These are phyloP conservation scores for Spicauda simplicius DNA, from an alignment of 2,888 invertebrate species.

Conservation along the genomic window DNA sequence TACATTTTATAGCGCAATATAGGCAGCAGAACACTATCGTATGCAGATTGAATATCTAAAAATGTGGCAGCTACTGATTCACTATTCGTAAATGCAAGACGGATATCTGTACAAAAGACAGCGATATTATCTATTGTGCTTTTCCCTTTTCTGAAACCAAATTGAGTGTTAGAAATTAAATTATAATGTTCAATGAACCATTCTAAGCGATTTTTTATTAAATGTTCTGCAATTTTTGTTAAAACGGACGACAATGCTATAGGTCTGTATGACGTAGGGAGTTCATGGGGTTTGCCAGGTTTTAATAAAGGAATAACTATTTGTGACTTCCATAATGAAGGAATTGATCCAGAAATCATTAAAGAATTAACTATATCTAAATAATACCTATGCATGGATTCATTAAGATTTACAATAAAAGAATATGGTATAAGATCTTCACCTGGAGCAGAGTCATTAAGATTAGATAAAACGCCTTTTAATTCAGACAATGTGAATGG, in stretches of 20 bases:
- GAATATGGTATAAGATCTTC: neutral
- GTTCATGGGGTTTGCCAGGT: too few species aligned
- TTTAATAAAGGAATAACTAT: too few species aligned
- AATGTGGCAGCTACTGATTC: conserved; percentile 17
- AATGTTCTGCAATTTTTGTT: neutral
- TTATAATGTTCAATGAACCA: neutral
- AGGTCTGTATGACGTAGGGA: too few species aligned
- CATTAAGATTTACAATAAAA: neutral
- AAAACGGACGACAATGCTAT: too few species aligned
- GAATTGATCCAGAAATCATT: neutral
- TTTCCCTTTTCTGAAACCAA: neutral
- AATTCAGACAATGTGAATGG: neutral
- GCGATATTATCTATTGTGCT: neutral
- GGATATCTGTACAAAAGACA: conserved; percentile 5
- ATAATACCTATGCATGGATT: neutral
- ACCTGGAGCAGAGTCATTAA: neutral
- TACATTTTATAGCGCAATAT: neutral
- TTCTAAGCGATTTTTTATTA: neutral
- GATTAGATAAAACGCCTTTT: neutral
- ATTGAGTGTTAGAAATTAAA: neutral
- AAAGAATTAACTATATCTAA: neutral
- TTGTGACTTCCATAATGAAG: neutral
- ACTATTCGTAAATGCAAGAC: conserved; percentile 10
- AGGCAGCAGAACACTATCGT: conserved; percentile 11
- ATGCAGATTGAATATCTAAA: conserved; percentile 19